Evolutionary conservation across 2,113 vertebrate species (phyloP).

Genomic region (Tor tambroides): DNA sequence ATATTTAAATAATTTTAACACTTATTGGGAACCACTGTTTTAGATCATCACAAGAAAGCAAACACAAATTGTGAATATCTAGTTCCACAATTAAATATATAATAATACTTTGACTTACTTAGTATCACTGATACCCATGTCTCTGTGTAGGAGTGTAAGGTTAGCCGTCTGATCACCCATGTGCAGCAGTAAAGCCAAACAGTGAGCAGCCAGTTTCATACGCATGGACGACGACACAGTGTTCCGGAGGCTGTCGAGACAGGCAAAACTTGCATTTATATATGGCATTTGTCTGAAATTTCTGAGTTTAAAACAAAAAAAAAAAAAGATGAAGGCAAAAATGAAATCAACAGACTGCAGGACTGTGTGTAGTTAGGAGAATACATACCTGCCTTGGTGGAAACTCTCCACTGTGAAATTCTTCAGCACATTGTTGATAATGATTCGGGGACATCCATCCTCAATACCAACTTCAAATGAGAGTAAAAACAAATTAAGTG

Average conservation of each 20-base stretch:
- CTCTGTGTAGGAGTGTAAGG: conserved; percentile 75
- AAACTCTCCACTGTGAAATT: conserved; percentile 75
- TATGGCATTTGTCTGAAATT: not conserved
- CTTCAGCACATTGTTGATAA: conserved; percentile 69
- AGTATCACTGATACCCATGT: conserved; percentile 69
- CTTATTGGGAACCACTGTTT: not conserved
- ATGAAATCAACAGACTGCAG: not conserved
- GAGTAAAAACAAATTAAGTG: not conserved
- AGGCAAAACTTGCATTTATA: not conserved
- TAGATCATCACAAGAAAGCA: not conserved
- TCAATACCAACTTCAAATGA: conserved; percentile 66
- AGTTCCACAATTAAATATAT: not conserved
- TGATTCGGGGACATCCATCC: conserved; percentile 71
- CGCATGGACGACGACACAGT: conserved; percentile 70
- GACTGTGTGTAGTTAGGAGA: not conserved
- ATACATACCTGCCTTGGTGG: conserved; percentile 68
- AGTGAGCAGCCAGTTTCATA: conserved; percentile 71
- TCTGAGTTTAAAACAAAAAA: too few species aligned
- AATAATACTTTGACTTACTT: conserved; percentile 60
- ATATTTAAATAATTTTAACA: too few species aligned
- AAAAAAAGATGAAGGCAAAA: not conserved
- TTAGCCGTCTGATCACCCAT: conserved; percentile 70
- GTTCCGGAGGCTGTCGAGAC: conserved; percentile 65
- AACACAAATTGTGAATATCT: not conserved
- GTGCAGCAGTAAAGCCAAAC: conserved; percentile 75